Conservation (phyloP, 1,140 invertebrate species). For the Aphis craccivora region DNA sequence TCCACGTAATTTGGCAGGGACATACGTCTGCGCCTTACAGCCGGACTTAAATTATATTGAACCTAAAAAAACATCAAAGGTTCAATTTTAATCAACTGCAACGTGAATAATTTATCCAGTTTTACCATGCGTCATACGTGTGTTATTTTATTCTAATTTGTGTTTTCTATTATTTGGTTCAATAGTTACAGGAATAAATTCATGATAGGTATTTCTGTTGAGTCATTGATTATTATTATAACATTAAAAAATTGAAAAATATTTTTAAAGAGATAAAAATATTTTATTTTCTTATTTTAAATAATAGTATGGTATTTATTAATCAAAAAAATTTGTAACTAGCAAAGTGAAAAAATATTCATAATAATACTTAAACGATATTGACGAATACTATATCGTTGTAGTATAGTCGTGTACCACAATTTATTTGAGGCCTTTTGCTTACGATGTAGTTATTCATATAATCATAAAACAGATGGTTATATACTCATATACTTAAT, state of each 20-base stretch:
- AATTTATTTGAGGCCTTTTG: neutral
- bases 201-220: neutral
- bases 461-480: neutral
- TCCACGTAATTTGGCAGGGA: constrained; percentile 65
- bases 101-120: neutral
- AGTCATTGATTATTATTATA: neutral
- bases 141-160: neutral
- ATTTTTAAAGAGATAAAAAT: neutral
- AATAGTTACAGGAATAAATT: neutral
- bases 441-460: neutral
- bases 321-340: neutral
- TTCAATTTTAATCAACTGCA: neutral
- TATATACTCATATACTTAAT: neutral
- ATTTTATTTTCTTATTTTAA: neutral
- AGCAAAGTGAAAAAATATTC: neutral
- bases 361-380: neutral
- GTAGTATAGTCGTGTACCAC: neutral
- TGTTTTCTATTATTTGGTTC: neutral
- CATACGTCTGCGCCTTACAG: constrained; percentile 66
- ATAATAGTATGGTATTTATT: neutral
- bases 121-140: neutral
- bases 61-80: constrained; percentile 60
- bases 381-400: neutral
- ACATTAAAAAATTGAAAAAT: neutral
- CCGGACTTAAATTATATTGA: constrained; percentile 67